Base-by-base conservation (phyloP, 2,797 vertebrate genomes). In the Sebastes cheni region DNA sequence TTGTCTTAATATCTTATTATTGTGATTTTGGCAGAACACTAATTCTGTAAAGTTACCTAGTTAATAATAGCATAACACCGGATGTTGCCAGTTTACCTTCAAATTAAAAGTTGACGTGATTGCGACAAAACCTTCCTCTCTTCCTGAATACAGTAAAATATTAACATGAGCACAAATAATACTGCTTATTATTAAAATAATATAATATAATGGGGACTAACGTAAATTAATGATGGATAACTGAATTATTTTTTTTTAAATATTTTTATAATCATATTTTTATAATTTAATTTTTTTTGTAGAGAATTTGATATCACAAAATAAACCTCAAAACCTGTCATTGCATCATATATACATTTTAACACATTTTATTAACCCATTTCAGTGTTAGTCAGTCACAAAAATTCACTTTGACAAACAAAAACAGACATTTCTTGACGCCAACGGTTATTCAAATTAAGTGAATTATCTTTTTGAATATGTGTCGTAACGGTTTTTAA, bases 51-150 rank as follows among this genome's bases (percentile, higher is more conserved):
- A 67, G 27, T 4, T 61, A 50, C 16, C 27, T 7, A 18, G 1
- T 0, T n/a, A 13, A 14, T 2, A 1, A 18, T 2, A 30, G 8
- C 8, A 16, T 25, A 9, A 34, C 2, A 32, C 71, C 75, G 79
- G 82, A 90, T 55, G 70, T 68, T 58, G 22, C 8, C 39, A 6
- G 3, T 30, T 16, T 55, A 22, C 30, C 29, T 86, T 81, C 88
- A 88, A 77, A 88, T 12, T 86, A 88, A 85, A 77, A 66, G 58
- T n/a, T 4, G 23, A n/a, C 3, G 8, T 3, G 27, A 54, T 50
- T 58, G 22, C 9, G 5, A 16, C 10, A 34, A 22, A 52, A 56
- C 11, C 4, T 23, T 23, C 2, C 1, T 13, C 23, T 2, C 1
- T 13, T 30, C 23, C 13, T 46, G 12, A 55, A 27, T n/a, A 14